phyloP scores from a whole-genome alignment of 2,888 invertebrate genomes.

The Rhagonycha fulva region DNA sequence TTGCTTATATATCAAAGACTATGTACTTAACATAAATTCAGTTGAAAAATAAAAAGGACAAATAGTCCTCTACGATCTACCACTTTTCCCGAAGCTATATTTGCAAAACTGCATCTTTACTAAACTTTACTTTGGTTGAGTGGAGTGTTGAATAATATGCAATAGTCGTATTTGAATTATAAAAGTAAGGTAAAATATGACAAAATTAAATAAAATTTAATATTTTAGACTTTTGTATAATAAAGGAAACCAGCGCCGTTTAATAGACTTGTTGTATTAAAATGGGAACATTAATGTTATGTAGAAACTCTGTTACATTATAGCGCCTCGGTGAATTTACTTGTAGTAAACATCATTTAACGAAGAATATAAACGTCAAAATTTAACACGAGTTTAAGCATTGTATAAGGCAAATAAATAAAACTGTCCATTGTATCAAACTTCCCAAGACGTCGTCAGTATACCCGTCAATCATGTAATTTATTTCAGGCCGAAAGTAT shows the following conservation, averaged over 20 bases:
- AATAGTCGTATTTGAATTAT: background rate
- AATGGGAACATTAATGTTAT: background rate
- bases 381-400: conserved; percentile 24
- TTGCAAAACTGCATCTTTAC: no score
- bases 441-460: conserved; percentile 28
- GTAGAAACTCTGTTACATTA: background rate
- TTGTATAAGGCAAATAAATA: conserved; percentile 34
- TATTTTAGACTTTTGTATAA: background rate
- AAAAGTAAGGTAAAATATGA: background rate
- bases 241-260: background rate
- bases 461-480: conserved; percentile 36
- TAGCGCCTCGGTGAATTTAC: conserved; percentile 20
- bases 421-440: conserved; percentile 33
- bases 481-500: conserved; percentile 24
- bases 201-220: background rate
- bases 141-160: background rate
- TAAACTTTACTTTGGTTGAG: no score
- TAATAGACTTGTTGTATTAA: background rate
- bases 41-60: no score
- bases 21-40: no score
- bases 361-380: conserved; percentile 29
- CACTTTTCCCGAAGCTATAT: no score
- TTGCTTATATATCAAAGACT: no score
- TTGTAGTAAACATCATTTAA: conserved; percentile 27
- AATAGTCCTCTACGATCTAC: no score